Base-by-base conservation (phyloP, 2,888 invertebrate genomes). In the Alitta virens region DNA sequence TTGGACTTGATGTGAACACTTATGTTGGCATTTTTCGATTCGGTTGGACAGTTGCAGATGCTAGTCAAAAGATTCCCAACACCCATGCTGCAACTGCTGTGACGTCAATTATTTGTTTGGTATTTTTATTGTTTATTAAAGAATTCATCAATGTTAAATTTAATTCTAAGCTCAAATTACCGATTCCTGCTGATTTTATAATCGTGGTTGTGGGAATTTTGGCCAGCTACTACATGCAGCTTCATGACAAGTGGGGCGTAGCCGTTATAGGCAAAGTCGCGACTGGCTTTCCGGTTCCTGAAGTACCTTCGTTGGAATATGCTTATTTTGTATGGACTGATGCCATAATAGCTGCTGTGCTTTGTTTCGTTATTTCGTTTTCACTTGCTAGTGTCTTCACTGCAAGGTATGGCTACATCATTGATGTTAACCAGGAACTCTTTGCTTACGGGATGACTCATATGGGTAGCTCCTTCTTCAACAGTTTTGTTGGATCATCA, bases 51-150 rank as follows among this genome's bases (percentile, higher is more conserved):
- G 43, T 57, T 42, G 56, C 54, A 23, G 86, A 86, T 73, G 81
- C 88, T 50, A 79, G 85, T 64, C 78, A 82, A 62, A 81, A 85
- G 69, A 78, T 89, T 65, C 71, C 81, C 2, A 72, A 84, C 23
- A 79, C 87, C 7, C 91, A 92, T 79, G 78, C 85, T 71, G 85
- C 87, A 0, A 88, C 91, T 0, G 79, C 90, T 38, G 77, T 86
- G 23, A 85, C 90, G 55, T 90, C 91, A 0, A 67, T 85, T 18
- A 82, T 88, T 55, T 85, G 89, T 1, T 87, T 90, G 54, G 68
- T 86, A 25, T 73, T 87, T 56, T 85, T 91, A 43, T 83, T 88
- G 0, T 71, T 89, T 43, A 74, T 78, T 51, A 83, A 81, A 65
- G 74, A 81, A 59, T 64, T 72, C 50, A 63, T 83, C 21, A 80